Evolutionary conservation across 2,888 invertebrate genomes (phyloP).

Genomic region (Drosophila neonasuta): DNA sequence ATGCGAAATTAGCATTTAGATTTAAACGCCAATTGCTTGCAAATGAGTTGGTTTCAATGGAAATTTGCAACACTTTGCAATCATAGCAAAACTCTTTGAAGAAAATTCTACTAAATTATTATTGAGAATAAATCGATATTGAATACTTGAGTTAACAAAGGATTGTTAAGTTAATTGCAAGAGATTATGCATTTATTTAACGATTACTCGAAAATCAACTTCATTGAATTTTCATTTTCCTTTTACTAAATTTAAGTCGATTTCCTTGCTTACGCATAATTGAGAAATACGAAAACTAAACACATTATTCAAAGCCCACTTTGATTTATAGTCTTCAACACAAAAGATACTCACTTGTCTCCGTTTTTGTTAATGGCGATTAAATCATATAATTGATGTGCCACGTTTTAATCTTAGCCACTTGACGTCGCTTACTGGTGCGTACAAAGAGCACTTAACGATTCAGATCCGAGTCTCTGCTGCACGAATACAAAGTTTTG

Average conservation of each 20-base stretch:
- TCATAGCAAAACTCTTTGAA: constrained; percentile 1
- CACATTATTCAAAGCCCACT: not conserved
- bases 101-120: not conserved
- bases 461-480: constrained; percentile 2
- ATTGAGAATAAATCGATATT: not conserved
- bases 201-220: not conserved
- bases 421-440: constrained; percentile 22
- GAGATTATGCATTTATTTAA: not conserved
- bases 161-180: not conserved
- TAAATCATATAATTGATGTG: constrained; percentile 54
- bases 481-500: not conserved
- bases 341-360: constrained; percentile 49
- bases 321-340: constrained; percentile 11
- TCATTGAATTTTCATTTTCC: not conserved
- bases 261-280: not conserved
- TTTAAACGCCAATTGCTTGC: constrained; percentile 19
- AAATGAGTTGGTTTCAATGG: constrained; percentile 21
- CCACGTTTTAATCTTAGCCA: constrained; percentile 21
- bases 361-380: constrained; percentile 26
- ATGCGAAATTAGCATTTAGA: constrained; percentile 43
- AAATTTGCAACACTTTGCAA: constrained; percentile 2
- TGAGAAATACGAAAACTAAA: not conserved
- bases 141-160: not conserved
- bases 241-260: not conserved
- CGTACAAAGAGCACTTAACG: constrained; percentile 6